These are phyloP conservation scores for Myotis vivesi DNA, from an alignment of 2,797 vertebrate genomes.

Conservation along the genomic window DNA sequence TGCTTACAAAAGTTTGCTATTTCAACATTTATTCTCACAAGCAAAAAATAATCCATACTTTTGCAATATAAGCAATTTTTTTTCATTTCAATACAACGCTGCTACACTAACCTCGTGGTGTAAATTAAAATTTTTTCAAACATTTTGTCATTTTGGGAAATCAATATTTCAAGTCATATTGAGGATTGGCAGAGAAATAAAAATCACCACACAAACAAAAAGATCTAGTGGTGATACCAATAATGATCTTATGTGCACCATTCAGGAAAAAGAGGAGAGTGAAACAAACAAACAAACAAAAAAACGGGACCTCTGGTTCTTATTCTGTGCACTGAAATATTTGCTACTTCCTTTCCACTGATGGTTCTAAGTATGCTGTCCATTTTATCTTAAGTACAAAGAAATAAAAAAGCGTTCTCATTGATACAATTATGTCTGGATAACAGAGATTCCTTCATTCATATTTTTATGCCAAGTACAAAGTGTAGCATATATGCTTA, in stretches of 20 bases:
- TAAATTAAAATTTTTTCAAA: background rate
- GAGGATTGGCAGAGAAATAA: background rate
- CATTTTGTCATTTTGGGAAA: background rate
- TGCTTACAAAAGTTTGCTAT: background rate
- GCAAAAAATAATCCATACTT: background rate
- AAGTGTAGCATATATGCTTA: background rate
- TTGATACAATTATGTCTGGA: background rate
- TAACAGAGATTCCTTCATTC: background rate
- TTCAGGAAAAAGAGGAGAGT: background rate
- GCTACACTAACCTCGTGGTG: background rate
- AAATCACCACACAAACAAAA: background rate
- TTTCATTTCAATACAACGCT: background rate
- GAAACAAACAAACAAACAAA: background rate
- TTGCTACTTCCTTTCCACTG: background rate
- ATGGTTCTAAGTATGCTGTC: background rate
- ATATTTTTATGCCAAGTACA: background rate
- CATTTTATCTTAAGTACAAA: background rate
- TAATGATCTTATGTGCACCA: background rate
- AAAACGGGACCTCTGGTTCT: background rate
- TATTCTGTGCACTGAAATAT: background rate
- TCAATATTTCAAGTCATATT: background rate
- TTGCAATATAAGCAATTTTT: background rate
- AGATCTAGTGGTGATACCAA: background rate
- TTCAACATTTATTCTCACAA: background rate
- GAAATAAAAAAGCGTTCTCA: background rate